Conservation (phyloP, 2,888 invertebrate genomes). For the Belgica antarctica region DNA sequence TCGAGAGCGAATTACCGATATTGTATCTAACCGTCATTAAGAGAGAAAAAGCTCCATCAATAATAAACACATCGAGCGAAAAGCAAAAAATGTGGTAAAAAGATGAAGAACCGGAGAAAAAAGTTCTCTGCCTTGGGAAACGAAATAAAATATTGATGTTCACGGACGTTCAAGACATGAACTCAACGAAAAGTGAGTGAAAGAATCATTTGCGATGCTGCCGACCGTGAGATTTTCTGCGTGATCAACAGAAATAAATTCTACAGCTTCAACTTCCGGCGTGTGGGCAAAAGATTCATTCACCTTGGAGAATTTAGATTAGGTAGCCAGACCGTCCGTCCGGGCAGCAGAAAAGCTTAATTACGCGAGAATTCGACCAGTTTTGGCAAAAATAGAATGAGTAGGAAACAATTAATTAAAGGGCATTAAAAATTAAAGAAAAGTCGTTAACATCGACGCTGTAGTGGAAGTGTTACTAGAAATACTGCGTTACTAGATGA, state of each 20-base stretch:
- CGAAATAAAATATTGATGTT: slow-evolving; percentile 18
- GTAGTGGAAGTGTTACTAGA: too few species aligned
- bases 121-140: neutral
- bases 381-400: neutral
- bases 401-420: slow-evolving; percentile 17
- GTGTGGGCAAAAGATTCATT: neutral
- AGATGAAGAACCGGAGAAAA: neutral
- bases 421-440: slow-evolving; percentile 35
- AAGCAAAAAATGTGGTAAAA: neutral
- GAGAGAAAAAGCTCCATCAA: slow-evolving; percentile 24
- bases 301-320: too few species aligned
- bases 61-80: slow-evolving; percentile 33
- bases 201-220: neutral
- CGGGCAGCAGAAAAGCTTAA: too few species aligned
- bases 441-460: neutral
- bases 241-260: neutral
- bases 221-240: neutral
- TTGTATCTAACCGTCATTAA: slow-evolving; percentile 30
- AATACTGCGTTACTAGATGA: too few species aligned
- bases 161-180: neutral
- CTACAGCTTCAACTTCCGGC: neutral
- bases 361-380: too few species aligned
- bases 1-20: slow-evolving; percentile 17
- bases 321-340: too few species aligned
- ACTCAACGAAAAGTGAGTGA: neutral